Conservation (phyloP, 2,113 vertebrate species). For the Pollimyrus isidori region DNA sequence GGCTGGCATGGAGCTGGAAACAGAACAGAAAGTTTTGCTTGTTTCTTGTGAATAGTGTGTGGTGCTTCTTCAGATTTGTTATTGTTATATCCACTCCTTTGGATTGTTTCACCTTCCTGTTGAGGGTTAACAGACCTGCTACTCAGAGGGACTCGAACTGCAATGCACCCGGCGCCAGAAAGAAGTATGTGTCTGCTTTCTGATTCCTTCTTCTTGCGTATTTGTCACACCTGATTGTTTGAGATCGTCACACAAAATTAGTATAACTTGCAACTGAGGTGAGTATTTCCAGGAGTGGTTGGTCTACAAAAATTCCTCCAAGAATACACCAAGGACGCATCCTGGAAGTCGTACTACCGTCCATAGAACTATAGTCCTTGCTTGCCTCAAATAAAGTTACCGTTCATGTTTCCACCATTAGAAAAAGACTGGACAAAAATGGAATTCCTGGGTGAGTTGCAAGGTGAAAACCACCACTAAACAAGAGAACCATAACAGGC, state of each 20-base stretch:
- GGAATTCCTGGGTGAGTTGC: background rate
- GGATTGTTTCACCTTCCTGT: background rate
- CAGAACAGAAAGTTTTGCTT: background rate
- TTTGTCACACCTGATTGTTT: background rate
- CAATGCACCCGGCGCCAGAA: background rate
- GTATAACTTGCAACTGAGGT: background rate
- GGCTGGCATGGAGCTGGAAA: slow-evolving; percentile 57
- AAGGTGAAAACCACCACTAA: background rate
- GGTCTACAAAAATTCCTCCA: background rate
- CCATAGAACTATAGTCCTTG: background rate
- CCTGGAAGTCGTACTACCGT: background rate
- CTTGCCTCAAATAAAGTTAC: background rate
- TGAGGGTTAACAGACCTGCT: background rate
- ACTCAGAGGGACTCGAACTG: background rate
- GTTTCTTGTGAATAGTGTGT: background rate
- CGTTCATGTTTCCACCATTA: background rate
- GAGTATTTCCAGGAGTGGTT: background rate
- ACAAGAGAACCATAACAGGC: background rate
- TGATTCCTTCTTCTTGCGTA: background rate
- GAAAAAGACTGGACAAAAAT: background rate
- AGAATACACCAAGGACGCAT: background rate
- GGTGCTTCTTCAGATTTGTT: background rate
- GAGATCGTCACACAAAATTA: background rate
- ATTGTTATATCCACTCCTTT: background rate
- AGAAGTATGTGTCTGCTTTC: background rate